A percentile compares a stretch with the other conserved stretches of the same genome.
phyloP scores from a whole-genome alignment of 2,888 invertebrate species.

The Drosophila peninsularis region DNA sequence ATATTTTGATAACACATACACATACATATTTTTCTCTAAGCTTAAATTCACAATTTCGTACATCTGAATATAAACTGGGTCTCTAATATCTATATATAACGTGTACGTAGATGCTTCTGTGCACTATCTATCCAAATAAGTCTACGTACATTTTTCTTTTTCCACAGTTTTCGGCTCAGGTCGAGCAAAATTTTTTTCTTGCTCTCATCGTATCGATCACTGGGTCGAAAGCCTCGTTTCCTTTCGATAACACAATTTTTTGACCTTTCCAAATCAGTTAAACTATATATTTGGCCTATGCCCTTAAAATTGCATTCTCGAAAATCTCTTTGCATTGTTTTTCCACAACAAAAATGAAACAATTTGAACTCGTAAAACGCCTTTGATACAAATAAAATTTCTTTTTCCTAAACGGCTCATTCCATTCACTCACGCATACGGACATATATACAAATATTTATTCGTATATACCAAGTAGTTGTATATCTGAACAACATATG shows the following conservation, averaged over 20 bases:
- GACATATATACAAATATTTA: background rate
- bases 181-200: conserved; percentile 92
- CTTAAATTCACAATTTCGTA: conserved; percentile 17
- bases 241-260: conserved; percentile 87
- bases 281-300: conserved; percentile 4
- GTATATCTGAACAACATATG: background rate
- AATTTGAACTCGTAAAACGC: conserved; percentile 21
- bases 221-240: conserved; percentile 92
- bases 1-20: conserved; percentile 41
- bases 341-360: background rate
- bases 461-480: conserved; percentile 8
- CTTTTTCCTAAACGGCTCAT: conserved; percentile 18
- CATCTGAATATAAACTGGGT: background rate
- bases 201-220: conserved; percentile 91
- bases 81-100: too few relatives aligned
- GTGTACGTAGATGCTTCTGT: background rate
- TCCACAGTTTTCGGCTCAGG: conserved; percentile 91
- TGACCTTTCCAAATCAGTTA: conserved; percentile 51
- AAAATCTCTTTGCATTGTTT: conserved; percentile 40
- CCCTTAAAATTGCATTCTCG: conserved; percentile 23
- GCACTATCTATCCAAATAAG: background rate
- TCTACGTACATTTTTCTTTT: conserved; percentile 87
- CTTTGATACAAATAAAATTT: conserved; percentile 34
- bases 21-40: conserved; percentile 43
- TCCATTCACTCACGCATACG: conserved; percentile 17